These are phyloP conservation scores for Smittia aterrima DNA, from an alignment of 2,888 invertebrate species.

Conservation along the genomic window DNA sequence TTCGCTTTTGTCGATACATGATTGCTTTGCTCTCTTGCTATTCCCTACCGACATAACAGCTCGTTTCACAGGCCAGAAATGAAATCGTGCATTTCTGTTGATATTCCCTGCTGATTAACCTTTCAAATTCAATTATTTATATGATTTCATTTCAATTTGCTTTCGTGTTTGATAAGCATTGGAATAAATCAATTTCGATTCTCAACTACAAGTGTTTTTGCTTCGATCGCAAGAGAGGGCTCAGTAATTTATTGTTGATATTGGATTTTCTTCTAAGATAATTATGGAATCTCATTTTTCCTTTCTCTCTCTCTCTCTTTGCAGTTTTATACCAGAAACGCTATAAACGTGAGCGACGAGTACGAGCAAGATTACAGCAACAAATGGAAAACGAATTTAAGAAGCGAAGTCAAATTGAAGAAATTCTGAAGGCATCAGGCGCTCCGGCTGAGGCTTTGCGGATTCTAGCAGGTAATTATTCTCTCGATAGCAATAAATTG, in stretches of 20 bases:
- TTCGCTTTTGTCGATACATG: background rate
- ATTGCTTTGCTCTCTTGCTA: background rate
- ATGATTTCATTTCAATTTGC: conserved; percentile 40
- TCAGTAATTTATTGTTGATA: conserved; percentile 10
- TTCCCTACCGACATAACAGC: background rate
- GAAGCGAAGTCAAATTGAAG: conserved; percentile 75
- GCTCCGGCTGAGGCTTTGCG: conserved; percentile 73
- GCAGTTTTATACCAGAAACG: conserved; percentile 87
- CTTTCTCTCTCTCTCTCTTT: conserved; percentile 47
- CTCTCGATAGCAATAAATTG: background rate
- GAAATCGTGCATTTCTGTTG: conserved; percentile 33
- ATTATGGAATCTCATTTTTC: conserved; percentile 9
- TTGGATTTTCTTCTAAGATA: conserved; percentile 22
- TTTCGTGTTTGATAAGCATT: conserved; percentile 35
- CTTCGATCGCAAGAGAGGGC: background rate
- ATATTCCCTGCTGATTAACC: conserved; percentile 42
- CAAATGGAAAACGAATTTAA: conserved; percentile 80
- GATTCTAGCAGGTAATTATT: conserved; percentile 70
- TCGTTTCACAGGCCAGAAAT: background rate
- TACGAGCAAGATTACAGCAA: conserved; percentile 78
- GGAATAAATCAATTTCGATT: conserved; percentile 38
- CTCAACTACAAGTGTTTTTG: conserved; percentile 20
- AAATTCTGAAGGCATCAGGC: conserved; percentile 74
- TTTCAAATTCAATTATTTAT: conserved; percentile 42
- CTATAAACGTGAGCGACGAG: conserved; percentile 81